These are phyloP conservation scores for Melanotaenia boesemani DNA, from an alignment of 2,797 vertebrate genomes.

Conservation along the genomic window DNA sequence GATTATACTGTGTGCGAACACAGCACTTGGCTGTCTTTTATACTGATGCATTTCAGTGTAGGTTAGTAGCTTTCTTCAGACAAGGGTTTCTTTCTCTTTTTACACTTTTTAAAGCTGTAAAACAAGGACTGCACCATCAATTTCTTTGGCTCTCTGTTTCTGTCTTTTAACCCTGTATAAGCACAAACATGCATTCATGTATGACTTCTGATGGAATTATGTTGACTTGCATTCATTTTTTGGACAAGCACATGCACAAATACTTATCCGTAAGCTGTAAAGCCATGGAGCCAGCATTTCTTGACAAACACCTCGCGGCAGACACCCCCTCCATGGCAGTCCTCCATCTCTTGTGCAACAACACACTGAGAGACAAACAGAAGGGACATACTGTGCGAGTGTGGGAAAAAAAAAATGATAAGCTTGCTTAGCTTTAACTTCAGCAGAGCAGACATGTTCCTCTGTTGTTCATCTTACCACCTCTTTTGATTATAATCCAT, in stretches of 20 bases:
- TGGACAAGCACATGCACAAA: constrained; percentile 1
- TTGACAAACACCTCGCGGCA: constrained; percentile 64
- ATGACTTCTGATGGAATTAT: neutral
- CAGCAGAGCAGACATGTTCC: neutral
- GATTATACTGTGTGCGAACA: too few relatives aligned
- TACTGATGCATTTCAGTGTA: neutral
- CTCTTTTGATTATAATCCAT: neutral
- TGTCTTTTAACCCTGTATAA: constrained; percentile 8
- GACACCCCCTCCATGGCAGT: constrained; percentile 61
- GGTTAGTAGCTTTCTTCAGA: neutral
- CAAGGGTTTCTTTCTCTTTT: constrained; percentile 11
- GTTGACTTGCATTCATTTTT: neutral
- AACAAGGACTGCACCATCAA: neutral
- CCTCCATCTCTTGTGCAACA: constrained; percentile 55
- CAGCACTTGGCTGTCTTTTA: neutral
- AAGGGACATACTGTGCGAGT: constrained; percentile 28
- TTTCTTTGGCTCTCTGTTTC: constrained; percentile 32
- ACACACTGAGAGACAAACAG: constrained; percentile 30
- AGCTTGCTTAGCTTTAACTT: constrained; percentile 7
- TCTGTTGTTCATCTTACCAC: neutral
- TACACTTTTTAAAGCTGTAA: constrained; percentile 13
- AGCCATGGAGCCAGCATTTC: constrained; percentile 58
- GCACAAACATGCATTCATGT: constrained; percentile 3
- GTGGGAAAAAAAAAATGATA: constrained; percentile 20
- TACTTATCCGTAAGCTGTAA: constrained; percentile 39